Base-by-base conservation (phyloP, 2,113 vertebrate species). In the Chascanopsetta lugubris region DNA sequence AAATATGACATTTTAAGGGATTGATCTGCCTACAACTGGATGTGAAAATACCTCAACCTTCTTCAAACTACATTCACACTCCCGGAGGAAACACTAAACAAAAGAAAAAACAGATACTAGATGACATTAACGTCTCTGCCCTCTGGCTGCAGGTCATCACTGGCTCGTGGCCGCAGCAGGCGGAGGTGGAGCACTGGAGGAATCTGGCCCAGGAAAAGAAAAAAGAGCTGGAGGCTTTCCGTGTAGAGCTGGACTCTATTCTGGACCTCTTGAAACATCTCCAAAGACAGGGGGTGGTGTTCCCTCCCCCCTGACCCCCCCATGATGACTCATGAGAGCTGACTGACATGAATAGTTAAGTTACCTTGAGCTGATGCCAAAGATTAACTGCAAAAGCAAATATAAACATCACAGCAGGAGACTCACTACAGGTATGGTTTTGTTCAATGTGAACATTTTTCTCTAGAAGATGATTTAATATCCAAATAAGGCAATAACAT, bases 201-300 rank as follows among this genome's bases (percentile, higher is more conserved):
- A 88, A 80, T 7, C 75, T 97, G n/a, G 94, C 93, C 0, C 93
- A 95, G 65, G 58, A 83, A n/a, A 96, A 94, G 80, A 94, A 91
- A 60, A 91, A 61, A 25, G 95, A 99, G 40, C 87, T 99, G 72
- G 94, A 97, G 57, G 89, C 76, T 53, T 99, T 98, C 69, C 91
- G 95, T 21, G 76, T 88, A 30, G 96, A 99, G 71, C 48, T 99
- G 68, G 97, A 99, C 89, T 94, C 95, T 0, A 98, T 99, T 53
- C 61, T 99, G 38, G 95, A 98, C 43, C 91, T 96, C 13, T 71
- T 99, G 50, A 90, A 91, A 66, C 94, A 96, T 55, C 90, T 98
- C 22, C 95, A 98, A 34, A 95, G 86, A 57, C 95, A 95, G 48
- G 95, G 95, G 0, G 90, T 94, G 24, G 89, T 95, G 5, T 90